These are phyloP conservation scores for Petrocephalus sullivani DNA, from an alignment of 2,797 vertebrate genomes.

Conservation along the genomic window DNA sequence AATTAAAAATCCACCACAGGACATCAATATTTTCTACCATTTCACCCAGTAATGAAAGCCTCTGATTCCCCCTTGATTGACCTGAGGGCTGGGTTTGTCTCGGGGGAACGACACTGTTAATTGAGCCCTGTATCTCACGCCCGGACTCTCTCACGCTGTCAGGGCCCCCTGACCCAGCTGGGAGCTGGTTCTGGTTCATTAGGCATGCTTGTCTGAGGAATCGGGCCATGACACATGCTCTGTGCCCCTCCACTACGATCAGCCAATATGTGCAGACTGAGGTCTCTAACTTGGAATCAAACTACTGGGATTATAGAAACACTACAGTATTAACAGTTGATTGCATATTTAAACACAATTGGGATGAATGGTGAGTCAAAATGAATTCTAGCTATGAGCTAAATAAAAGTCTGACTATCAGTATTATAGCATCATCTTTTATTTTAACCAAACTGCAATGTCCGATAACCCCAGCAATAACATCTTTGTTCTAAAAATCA, in stretches of 20 bases:
- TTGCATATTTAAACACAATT: neutral
- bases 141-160: slow-evolving; percentile 47
- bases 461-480: neutral
- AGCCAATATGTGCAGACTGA: neutral
- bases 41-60: slow-evolving; percentile 26
- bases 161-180: slow-evolving; percentile 35
- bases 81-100: slow-evolving; percentile 31
- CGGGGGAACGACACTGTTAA: slow-evolving; percentile 45
- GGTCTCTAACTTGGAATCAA: neutral
- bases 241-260: neutral
- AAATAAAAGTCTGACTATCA: neutral
- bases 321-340: neutral
- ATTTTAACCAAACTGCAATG: neutral
- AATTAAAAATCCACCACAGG: slow-evolving; percentile 25
- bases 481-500: neutral
- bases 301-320: neutral
- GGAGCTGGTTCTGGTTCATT: slow-evolving; percentile 58
- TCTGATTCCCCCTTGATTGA: slow-evolving; percentile 42
- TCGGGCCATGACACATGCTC: neutral
- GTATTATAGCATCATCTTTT: neutral
- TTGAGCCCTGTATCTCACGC: slow-evolving; percentile 42
- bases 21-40: slow-evolving; percentile 33
- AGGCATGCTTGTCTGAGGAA: slow-evolving; percentile 42
- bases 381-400: neutral
- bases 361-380: neutral